Conservation (phyloP, 2,797 vertebrate species). For the Buphagus erythrorhynchus region DNA sequence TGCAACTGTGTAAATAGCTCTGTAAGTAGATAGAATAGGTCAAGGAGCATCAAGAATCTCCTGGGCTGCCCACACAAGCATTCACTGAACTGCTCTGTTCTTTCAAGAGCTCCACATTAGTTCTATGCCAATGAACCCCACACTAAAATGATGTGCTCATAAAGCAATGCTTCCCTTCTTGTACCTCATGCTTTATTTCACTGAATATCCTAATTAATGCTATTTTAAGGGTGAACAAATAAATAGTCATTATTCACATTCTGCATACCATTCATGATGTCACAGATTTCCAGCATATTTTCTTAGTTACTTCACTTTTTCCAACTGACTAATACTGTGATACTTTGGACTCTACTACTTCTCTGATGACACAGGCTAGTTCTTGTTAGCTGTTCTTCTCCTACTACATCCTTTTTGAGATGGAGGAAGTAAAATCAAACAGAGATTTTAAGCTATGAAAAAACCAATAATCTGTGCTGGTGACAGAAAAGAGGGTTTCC, state of each 20-base stretch:
- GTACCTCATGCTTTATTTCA: not conserved
- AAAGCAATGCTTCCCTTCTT: not conserved
- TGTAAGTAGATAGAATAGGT: not conserved
- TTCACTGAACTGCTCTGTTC: not conserved
- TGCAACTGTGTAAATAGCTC: slow-evolving; percentile 7
- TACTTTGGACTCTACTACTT: not conserved
- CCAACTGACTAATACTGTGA: not conserved
- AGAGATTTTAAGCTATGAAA: not conserved
- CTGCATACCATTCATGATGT: not conserved
- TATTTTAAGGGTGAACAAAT: not conserved
- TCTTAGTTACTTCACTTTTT: not conserved
- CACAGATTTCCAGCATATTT: not conserved
- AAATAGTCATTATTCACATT: not conserved
- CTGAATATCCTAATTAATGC: not conserved
- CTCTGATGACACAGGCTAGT: not conserved
- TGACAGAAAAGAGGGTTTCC: not conserved
- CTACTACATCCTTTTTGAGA: not conserved
- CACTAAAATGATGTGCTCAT: too few relatives aligned
- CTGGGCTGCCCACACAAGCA: not conserved
- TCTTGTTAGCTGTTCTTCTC: not conserved
- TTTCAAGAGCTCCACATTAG: not conserved
- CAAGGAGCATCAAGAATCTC: not conserved
- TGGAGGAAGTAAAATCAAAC: not conserved
- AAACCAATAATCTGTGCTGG: not conserved
- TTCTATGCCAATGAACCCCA: not conserved